These are phyloP conservation scores for Tetranychus piercei DNA, from an alignment of 2,888 invertebrate species.

Conservation along the genomic window DNA sequence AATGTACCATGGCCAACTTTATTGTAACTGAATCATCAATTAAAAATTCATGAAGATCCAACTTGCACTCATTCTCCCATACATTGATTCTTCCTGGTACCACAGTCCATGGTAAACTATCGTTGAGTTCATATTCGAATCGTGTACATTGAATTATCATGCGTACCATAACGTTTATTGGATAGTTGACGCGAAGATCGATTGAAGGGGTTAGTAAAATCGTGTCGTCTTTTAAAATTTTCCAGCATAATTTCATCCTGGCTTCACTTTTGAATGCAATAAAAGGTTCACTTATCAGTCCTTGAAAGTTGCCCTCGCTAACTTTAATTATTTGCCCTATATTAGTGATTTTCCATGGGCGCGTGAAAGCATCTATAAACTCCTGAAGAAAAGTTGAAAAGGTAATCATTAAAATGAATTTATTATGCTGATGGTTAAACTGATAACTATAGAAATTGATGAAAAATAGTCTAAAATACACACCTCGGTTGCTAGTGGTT, in stretches of 20 bases:
- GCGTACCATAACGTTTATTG: neutral
- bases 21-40: neutral
- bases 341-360: neutral
- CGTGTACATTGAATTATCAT: neutral
- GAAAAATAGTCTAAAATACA: too few species aligned
- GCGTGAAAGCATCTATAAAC: too few species aligned
- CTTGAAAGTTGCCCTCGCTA: neutral
- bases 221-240: too few species aligned
- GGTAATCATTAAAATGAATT: too few species aligned
- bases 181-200: neutral
- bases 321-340: neutral
- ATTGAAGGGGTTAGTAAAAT: neutral
- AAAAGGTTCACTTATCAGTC: neutral
- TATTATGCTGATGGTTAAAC: too few species aligned
- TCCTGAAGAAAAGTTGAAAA: too few species aligned
- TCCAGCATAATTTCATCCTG: neutral
- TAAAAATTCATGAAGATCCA: neutral
- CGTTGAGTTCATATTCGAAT: neutral
- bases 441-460: too few species aligned
- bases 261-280: neutral
- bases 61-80: neutral
- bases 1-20: neutral
- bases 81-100: neutral
- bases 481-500: too few species aligned
- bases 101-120: neutral